These are phyloP conservation scores for Hystrix cristata DNA, from an alignment of 2,113 vertebrate genomes.

Conservation along the genomic window DNA sequence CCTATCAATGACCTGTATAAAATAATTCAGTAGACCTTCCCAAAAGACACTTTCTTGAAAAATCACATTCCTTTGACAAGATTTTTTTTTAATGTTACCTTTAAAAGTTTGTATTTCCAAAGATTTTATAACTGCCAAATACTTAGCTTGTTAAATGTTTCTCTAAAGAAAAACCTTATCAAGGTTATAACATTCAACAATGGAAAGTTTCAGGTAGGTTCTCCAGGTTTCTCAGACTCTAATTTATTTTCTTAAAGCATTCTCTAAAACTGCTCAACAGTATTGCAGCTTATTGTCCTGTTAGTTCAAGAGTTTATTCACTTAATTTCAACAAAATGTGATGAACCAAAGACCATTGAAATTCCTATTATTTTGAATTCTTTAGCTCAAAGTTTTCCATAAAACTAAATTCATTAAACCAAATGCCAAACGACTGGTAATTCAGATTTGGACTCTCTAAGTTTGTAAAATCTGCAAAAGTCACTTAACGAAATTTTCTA, in stretches of 20 bases:
- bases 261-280: neutral
- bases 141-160: neutral
- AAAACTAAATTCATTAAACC: constrained; percentile 9
- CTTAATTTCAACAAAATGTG: neutral
- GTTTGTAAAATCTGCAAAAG: neutral
- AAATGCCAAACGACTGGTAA: neutral
- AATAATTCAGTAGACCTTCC: constrained; percentile 37
- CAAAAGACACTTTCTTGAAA: neutral
- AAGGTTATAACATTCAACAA: neutral
- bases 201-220: neutral
- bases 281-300: neutral
- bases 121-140: neutral
- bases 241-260: constrained; percentile 10
- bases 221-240: neutral
- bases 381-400: neutral
- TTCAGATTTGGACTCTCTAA: neutral
- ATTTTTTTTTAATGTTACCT: neutral
- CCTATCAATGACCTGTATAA: neutral
- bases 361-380: neutral
- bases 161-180: neutral
- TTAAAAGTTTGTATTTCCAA: neutral
- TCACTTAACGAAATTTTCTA: neutral
- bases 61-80: neutral
- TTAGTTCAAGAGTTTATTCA: neutral
- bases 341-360: neutral